phyloP scores from a whole-genome alignment of 2,888 invertebrate genomes.

The Polietes domitor region DNA sequence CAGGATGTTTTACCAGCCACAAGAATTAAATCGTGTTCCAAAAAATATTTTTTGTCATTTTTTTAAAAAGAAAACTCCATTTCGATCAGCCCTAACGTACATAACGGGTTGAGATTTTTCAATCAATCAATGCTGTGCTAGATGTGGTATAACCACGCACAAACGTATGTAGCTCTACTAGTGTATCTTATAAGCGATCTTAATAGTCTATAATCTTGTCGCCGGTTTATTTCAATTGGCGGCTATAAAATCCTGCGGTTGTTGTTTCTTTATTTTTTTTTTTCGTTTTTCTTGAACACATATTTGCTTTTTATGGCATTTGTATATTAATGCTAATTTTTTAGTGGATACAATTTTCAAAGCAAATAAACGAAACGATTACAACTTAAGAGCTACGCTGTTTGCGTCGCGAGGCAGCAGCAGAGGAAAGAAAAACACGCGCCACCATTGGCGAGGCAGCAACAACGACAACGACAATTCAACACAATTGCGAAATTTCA shows the following conservation, averaged over 20 bases:
- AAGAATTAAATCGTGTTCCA: too few species aligned
- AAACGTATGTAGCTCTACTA: too few species aligned
- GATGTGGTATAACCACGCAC: too few species aligned
- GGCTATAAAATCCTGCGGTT: too few species aligned
- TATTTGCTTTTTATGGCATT: not conserved
- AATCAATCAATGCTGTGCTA: too few species aligned
- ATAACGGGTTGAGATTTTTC: too few species aligned
- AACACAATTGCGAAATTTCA: constrained; percentile 21
- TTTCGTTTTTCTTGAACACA: not conserved
- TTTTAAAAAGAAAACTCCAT: too few species aligned
- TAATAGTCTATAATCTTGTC: not conserved
- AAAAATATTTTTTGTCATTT: too few species aligned
- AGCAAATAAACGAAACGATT: not conserved
- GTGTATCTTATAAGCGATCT: too few species aligned
- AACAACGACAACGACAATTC: not conserved
- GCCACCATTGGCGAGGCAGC: not conserved
- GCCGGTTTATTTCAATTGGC: not conserved
- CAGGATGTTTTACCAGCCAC: too few species aligned
- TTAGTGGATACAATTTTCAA: not conserved
- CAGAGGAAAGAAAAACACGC: not conserved
- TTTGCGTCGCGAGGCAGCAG: not conserved
- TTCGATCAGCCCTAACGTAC: too few species aligned
- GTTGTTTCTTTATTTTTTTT: too few species aligned
- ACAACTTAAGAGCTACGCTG: constrained; percentile 11
- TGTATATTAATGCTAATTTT: constrained; percentile 11